Evolutionary conservation across 2,113 vertebrate genomes (phyloP), one percentile per base, ranked within the genome.

Genomic region (Montifringilla adamsi): DNA sequence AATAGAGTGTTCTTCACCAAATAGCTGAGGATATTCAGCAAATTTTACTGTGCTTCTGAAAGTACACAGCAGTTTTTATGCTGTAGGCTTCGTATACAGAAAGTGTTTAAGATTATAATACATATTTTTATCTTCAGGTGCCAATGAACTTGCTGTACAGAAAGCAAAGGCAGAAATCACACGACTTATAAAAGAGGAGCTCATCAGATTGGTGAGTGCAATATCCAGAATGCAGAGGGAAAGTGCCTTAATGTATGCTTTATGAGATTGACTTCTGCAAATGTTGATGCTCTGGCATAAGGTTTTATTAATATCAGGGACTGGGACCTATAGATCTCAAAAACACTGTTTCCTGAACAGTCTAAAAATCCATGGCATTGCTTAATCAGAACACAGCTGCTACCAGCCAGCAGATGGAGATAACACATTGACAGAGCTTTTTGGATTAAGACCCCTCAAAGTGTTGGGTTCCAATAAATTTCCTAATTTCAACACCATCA

Each of bases 131-230:
- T 82, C 80, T 70, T 31, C 41, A 99, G 99, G 99, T 98, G 99
- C 99, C 53, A 99, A 99, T 74, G 99, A 99, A 95, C 94, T 99
- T 97, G 99, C 99, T 93, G 99, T 99, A 75, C 99, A 99, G 97
- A 99, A 99, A 98, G 99, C 99, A 43, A 99, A 99, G 96, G 99
- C 99, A 17, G 99, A 99, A 98, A 99, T 99, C 92, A 99, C 99
- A 18, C 98, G 99, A 41, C 98, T 99, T 89, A 99, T 99, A 97
- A 99, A 99, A 97, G 99, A 99, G 95, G 99, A 99, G 93, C 98
- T 99, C 81, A 99, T 99, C 96, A 98, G 99, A 98, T 96, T 99
- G 98, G 99, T 99, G 97, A 98, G 98, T 98, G 52, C 70, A 92
- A 70, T 83, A 60, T 8, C 31, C 17, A n/a, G 55, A 58, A 59